Base-by-base conservation (phyloP, 2,888 invertebrate genomes). In the Phortica okadai region DNA sequence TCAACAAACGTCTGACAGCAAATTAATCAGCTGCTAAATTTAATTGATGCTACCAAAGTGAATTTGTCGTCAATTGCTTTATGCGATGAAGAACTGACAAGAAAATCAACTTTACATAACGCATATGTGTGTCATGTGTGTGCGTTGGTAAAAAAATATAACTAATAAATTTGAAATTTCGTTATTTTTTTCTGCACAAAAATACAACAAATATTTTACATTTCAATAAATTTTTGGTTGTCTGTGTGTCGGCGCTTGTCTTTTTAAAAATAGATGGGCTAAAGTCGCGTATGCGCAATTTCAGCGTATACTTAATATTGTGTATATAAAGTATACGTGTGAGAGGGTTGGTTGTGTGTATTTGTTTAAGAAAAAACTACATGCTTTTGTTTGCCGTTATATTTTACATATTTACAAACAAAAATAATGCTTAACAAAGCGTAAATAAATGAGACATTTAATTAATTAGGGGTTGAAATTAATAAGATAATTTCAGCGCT, bases 381-480 rank as follows among this genome's bases (percentile, higher is more conserved):
- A 56, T 16, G 21, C 44, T 21, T 58, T 58, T 73, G 59, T 73
- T 58, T 50, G 69, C 16, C 33, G 33, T 33, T 21, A 69, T 14
- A 21, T 8, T 25, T 45, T 45, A 50, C 41, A 50, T 54, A 21
- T 59, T 59, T 59, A 59, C 8, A 21, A 14, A 42, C 1, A 42
- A 81, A 88, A 88, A 86, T 82, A 82, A 82, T 83, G 82, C 80
- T 77, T 81, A 86, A 82, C 87, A 85, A 89, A 88, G 85, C 87
- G 85, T 88, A 87, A 88, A 83, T 88, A 89, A 87, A 89, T 85
- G 86, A 82, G 83, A 84, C 88, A 86, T 84, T 87, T 87, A 87
- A 87, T 89, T 88, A 89, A 89, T 87, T 87, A 84, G 78, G 82
- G 79, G 81, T 83, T 84, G 79, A 87, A 85, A 84, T 85, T 84